Evolutionary conservation across 2,797 vertebrate species (phyloP).

Genomic region (Hybognathus amarus): DNA sequence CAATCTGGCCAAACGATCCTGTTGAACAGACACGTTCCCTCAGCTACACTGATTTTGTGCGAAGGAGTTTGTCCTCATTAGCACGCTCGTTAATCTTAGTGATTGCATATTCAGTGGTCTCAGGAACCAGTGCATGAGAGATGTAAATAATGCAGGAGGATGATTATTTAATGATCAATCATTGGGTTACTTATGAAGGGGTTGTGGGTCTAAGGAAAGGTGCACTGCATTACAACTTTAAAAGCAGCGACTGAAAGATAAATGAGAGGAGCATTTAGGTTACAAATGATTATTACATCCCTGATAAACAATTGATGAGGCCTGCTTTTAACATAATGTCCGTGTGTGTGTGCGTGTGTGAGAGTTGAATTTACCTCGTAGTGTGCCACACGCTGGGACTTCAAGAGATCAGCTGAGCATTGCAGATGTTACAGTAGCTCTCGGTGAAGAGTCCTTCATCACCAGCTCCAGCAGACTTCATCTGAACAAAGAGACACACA

Average conservation of each 20-base stretch:
- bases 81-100: conserved; percentile 55
- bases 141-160: conserved; percentile 58
- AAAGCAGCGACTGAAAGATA: conserved; percentile 56
- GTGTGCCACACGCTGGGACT: conserved; percentile 74
- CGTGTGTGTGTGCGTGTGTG: neutral
- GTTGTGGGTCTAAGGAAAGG: conserved; percentile 52
- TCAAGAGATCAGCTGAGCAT: conserved; percentile 75
- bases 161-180: conserved; percentile 62
- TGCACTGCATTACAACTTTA: conserved; percentile 56
- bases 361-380: conserved; percentile 70
- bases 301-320: conserved; percentile 47
- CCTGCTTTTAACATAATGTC: conserved; percentile 39
- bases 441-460: conserved; percentile 71
- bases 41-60: conserved; percentile 53
- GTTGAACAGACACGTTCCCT: conserved; percentile 37
- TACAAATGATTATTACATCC: conserved; percentile 40
- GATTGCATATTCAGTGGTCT: conserved; percentile 54
- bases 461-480: conserved; percentile 71
- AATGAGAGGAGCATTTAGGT: conserved; percentile 46
- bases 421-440: conserved; percentile 77
- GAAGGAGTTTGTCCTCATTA: conserved; percentile 59
- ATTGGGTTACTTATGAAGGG: conserved; percentile 58
- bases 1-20: conserved; percentile 43
- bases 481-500: conserved; percentile 60
- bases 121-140: conserved; percentile 35